Percentiles rank a stretch among this genome's conserved stretches.
phyloP scores from a whole-genome alignment of 1,140 invertebrate genomes.

The Pinna nobilis region DNA sequence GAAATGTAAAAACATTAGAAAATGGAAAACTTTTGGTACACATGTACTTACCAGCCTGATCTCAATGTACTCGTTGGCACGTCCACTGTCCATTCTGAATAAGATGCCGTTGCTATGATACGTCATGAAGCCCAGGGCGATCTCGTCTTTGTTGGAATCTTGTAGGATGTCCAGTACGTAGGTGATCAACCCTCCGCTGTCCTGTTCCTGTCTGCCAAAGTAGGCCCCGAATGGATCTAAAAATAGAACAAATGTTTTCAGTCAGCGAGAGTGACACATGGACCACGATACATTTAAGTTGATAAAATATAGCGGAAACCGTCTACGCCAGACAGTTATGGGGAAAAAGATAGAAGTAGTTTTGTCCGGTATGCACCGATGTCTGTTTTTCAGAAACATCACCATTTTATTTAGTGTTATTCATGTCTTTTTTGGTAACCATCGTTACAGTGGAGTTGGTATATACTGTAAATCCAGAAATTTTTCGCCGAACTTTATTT shows the following conservation, averaged over 20 bases:
- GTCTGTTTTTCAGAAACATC: too few relatives aligned
- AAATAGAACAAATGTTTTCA: too few relatives aligned
- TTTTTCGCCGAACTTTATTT: too few relatives aligned
- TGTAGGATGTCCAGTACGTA: conserved; percentile 44
- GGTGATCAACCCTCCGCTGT: conserved; percentile 51
- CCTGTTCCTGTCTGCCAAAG: conserved; percentile 32
- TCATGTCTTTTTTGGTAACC: too few relatives aligned
- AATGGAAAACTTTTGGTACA: too few relatives aligned
- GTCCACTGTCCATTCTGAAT: conserved; percentile 52
- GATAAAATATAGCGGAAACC: too few relatives aligned
- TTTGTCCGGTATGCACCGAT: too few relatives aligned
- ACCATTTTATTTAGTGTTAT: too few relatives aligned
- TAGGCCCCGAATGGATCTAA: conserved; percentile 64
- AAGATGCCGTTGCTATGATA: conserved; percentile 58
- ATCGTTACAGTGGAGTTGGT: too few relatives aligned
- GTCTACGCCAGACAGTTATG: too few relatives aligned
- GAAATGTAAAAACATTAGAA: not conserved
- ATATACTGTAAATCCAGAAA: too few relatives aligned
- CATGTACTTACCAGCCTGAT: conserved; percentile 62
- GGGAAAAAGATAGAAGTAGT: too few relatives aligned
- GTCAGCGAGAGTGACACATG: not conserved
- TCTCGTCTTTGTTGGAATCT: conserved; percentile 46
- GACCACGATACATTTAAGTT: not conserved
- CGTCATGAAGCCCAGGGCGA: conserved; percentile 70
- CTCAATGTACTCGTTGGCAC: conserved; percentile 62